Evolutionary conservation across 2,888 invertebrate species (phyloP), one percentile per base, ranked within the genome.

Genomic region (Drosophila subsilvestris): DNA sequence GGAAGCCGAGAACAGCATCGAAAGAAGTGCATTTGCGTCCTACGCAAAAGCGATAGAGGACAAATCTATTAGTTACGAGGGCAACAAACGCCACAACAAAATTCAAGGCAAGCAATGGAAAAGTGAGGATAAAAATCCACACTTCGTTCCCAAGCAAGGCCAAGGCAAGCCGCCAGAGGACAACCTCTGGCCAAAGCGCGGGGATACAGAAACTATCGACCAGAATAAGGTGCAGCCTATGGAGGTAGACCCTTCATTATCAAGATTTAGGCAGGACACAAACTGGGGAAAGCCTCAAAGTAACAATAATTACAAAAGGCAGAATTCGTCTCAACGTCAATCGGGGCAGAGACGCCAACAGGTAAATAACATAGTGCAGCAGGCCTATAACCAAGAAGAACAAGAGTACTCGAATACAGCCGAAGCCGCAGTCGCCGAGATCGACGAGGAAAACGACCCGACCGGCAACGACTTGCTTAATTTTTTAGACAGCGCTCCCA

Each of bases 41-140:
- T 59, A 59, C 29, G 59, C 59, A 5, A 49, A 50, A 29, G 43
- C 59, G 8, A 45, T 51, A n/a, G 51, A 59, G 29, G 49, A 59
- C 18, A 59, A 51, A 43, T 9, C 50, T 10, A 14, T 5, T n/a
- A n/a, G 14, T 7, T 8, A 20, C 22, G 51, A 60, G n/a, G 51
- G 59, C 45, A 27, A 56, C 4, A 56, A 29, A 6, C 56, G 29
- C 20, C 45, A 10, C 10, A 56, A 47, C 47, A 56, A 20, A 12
- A 1, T 14, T 10, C 56, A 22, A 47, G 56, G 32, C 20, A 56
- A 22, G n/a, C 49, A 58, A 49, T 49, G 58, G 49, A 49, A 6
- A 48, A 29, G 20, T n/a, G n/a, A n/a, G n/a, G n/a, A n/a, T n/a
- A n/a, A 20, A 20, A 20, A 20, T 20, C 20, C 20, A 37, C 42